Evolutionary conservation across 2,888 invertebrate species (phyloP), one percentile per base, ranked within the genome.

Genomic region (Alloscopus bannaensis): DNA sequence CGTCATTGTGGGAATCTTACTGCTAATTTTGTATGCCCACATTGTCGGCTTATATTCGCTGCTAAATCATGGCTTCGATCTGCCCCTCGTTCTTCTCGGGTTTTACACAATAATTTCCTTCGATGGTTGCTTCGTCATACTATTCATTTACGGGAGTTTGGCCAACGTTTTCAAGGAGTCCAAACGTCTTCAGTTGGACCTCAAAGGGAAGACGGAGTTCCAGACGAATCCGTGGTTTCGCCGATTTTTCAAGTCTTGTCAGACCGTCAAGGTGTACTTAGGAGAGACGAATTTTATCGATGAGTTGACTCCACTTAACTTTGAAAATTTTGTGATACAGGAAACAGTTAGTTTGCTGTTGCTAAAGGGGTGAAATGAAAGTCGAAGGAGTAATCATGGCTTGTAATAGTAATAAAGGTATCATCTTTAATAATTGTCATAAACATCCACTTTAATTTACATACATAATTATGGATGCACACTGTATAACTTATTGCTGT

Each of bases 401-500:
- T 45, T 45, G 13, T 45, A 11, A n/a, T n/a, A n/a, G n/a, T 45
- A 45, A 45, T 45, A 22, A 52, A 24, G 3, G 3, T 52, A 8
- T 52, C 4, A 22, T 11, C 20, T 57, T 57, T 57, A 6, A 57
- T 28, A n/a, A n/a, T n/a, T n/a, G n/a, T n/a, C n/a, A n/a, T n/a
- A n/a, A n/a, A n/a, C n/a, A 4, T 4, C 47, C 11, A 47, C 13
- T 26, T 26, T 29, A 11, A 20, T 52, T 4, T 16, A 52, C 26
- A 57, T 29, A 6, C 29, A n/a, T 3, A 29, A 28, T 57, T 29
- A 29, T 29, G n/a, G 55, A 4, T n/a, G 29, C 29, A 29, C 29
- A 28, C 28, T 62, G 62, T 62, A 62, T 62, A 42, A 62, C 62
- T 62, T 62, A 62, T 62, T 60, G 36, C 60, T 62, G n/a, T n/a